Conservation (phyloP, 2,113 vertebrate genomes). For the Prochilodus magdalenae region DNA sequence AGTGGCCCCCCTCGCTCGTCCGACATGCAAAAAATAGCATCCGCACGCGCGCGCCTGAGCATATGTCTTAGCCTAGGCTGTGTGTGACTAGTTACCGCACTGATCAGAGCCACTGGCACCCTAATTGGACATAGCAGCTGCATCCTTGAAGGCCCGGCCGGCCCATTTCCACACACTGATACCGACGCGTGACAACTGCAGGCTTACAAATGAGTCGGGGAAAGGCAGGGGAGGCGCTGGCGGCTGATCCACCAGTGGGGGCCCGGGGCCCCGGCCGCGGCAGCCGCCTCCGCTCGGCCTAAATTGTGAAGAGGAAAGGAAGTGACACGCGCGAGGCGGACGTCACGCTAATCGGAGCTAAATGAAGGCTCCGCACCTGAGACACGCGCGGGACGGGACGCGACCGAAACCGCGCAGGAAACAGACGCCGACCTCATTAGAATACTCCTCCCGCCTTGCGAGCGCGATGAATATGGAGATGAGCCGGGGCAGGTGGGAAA, state of each 20-base stretch:
- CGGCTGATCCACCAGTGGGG: conserved; percentile 73
- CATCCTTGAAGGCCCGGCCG: conserved; percentile 67
- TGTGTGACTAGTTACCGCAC: conserved; percentile 60
- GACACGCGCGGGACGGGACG: conserved; percentile 69
- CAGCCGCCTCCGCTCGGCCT: conserved; percentile 62
- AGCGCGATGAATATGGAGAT: conserved; percentile 63
- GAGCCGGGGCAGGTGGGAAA: conserved; percentile 54
- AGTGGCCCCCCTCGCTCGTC: conserved; percentile 19
- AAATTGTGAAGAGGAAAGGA: conserved; percentile 85
- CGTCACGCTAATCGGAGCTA: conserved; percentile 84
- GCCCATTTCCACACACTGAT: conserved; percentile 73
- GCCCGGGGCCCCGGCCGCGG: conserved; percentile 70
- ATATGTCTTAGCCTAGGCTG: conserved; percentile 4
- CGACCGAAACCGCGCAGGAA: conserved; percentile 75
- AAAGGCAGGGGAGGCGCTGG: conserved; percentile 59
- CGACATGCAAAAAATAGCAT: conserved; percentile 41
- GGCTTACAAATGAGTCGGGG: conserved; percentile 75
- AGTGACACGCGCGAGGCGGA: conserved; percentile 82
- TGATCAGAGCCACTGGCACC: conserved; percentile 68
- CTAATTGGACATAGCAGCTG: conserved; percentile 77
- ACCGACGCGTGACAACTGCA: conserved; percentile 77
- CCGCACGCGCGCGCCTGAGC: conserved; percentile 32
- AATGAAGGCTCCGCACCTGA: conserved; percentile 82
- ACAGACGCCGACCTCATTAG: conserved; percentile 82
- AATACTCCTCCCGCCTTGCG: conserved; percentile 71